Conservation (phyloP, 2,888 invertebrate genomes). For the Salticus scenicus region DNA sequence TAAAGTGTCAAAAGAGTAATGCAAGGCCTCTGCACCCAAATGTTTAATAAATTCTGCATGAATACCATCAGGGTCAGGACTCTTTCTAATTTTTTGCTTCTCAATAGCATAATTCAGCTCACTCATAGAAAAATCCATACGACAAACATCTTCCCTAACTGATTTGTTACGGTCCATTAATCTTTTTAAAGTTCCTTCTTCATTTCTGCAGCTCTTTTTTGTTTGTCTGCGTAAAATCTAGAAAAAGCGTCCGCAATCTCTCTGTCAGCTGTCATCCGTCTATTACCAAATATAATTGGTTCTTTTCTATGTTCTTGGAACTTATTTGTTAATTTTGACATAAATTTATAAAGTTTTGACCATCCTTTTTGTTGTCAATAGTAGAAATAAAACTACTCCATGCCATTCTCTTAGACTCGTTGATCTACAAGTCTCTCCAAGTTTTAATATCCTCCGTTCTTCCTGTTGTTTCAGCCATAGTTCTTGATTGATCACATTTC, state of each 20-base stretch:
- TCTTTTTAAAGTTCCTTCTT: background rate
- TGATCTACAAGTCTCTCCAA: background rate
- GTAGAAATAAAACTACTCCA: conserved; percentile 1
- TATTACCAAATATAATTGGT: background rate
- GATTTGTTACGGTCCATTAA: background rate
- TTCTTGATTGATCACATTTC: conserved; percentile 5
- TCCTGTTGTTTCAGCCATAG: background rate
- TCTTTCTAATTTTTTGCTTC: background rate
- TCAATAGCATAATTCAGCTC: conserved; percentile 12
- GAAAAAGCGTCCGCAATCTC: background rate
- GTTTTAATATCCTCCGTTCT: background rate
- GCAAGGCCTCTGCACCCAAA: too few species aligned
- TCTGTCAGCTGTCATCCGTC: background rate
- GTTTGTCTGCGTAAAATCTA: background rate
- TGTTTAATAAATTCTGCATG: too few species aligned
- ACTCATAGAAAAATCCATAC: background rate
- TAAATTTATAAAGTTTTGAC: background rate
- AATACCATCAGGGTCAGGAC: background rate
- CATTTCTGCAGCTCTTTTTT: background rate
- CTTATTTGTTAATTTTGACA: background rate
- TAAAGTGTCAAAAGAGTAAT: background rate
- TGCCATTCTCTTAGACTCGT: background rate
- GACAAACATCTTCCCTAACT: background rate
- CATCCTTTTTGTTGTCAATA: conserved; percentile 11
- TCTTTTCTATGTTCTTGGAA: background rate